phyloP scores from a whole-genome alignment of 2,797 vertebrate species.

The Xiphophorus birchmanni region DNA sequence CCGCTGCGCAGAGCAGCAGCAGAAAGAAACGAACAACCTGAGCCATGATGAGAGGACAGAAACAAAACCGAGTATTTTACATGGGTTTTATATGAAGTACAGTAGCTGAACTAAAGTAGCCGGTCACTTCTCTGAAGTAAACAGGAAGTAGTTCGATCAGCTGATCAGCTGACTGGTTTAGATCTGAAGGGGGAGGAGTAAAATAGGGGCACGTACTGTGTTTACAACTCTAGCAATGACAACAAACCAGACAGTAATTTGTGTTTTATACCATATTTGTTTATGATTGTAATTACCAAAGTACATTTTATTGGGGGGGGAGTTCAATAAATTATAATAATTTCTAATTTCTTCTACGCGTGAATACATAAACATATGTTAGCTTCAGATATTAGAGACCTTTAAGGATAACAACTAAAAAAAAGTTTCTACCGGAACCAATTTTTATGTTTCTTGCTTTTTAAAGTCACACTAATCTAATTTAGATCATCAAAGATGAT shows the following conservation, averaged over 20 bases:
- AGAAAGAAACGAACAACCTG: neutral
- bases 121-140: conserved; percentile 3
- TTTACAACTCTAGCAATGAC: neutral
- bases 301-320: too few relatives aligned
- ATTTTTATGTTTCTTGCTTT: neutral
- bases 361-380: neutral
- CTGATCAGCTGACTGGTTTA: conserved; percentile 37
- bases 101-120: accelerated
- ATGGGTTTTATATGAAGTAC: neutral
- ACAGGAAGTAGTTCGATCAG: conserved; percentile 41
- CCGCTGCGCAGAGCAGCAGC: conserved; percentile 20
- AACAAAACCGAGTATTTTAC: accelerated
- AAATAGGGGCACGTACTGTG: neutral
- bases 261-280: neutral
- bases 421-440: neutral
- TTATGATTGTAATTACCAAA: neutral
- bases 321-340: neutral
- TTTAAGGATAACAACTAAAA: neutral
- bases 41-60: neutral
- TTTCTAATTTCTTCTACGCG: too few relatives aligned
- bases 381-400: neutral
- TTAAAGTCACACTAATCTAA: neutral
- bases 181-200: neutral
- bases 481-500: neutral
- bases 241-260: neutral